These are phyloP conservation scores for Timandra comae DNA, from an alignment of 2,888 invertebrate species.

Conservation along the genomic window DNA sequence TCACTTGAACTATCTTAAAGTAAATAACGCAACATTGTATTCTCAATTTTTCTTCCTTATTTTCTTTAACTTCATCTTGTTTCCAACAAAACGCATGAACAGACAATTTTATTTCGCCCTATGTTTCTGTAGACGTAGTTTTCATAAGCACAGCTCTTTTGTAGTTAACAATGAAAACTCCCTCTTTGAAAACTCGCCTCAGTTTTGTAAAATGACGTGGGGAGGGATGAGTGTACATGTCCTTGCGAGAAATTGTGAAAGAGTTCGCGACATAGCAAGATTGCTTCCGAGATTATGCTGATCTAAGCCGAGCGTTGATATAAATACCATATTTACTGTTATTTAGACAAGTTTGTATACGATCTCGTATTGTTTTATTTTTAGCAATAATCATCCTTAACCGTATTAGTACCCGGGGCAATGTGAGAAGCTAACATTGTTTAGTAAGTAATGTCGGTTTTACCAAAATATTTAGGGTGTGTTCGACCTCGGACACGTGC, in stretches of 20 bases:
- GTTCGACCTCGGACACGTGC: too few species aligned
- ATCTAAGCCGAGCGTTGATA: background rate
- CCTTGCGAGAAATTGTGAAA: slow-evolving; percentile 9
- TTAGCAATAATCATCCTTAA: too few species aligned
- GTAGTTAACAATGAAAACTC: slow-evolving; percentile 14
- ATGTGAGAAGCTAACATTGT: too few species aligned
- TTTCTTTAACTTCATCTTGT: background rate
- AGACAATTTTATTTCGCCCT: slow-evolving; percentile 1
- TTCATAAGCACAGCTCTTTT: slow-evolving; percentile 17
- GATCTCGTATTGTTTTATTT: too few species aligned
- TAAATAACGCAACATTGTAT: too few species aligned
- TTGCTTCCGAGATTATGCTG: slow-evolving; percentile 1
- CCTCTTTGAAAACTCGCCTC: slow-evolving; percentile 15
- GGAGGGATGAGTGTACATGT: slow-evolving; percentile 12
- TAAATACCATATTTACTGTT: too few species aligned
- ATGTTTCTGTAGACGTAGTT: slow-evolving; percentile 7
- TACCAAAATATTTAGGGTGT: too few species aligned
- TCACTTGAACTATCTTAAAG: too few species aligned
- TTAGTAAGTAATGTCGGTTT: too few species aligned
- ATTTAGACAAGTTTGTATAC: too few species aligned
- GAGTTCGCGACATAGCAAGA: slow-evolving; percentile 2
- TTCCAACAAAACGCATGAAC: background rate
- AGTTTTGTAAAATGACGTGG: slow-evolving; percentile 13
- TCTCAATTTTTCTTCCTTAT: background rate
- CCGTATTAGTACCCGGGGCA: too few species aligned